Evolutionary conservation across 2,113 vertebrate genomes (phyloP).

Genomic region (Colius striatus): DNA sequence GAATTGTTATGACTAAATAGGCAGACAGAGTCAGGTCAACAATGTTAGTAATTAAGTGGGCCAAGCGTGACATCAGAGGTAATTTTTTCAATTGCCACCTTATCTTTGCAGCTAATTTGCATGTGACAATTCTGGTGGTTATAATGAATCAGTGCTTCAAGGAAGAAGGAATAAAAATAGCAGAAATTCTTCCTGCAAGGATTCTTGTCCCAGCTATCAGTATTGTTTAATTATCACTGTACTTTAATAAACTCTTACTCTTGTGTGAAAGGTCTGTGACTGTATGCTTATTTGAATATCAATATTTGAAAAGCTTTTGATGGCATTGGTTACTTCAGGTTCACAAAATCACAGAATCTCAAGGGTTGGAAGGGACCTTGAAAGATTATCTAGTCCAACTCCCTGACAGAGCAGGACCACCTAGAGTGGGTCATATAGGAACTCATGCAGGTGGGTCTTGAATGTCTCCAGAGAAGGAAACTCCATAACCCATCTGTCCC

Average conservation of each 20-base stretch:
- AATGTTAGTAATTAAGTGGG: constrained; percentile 14
- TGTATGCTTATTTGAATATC: not conserved
- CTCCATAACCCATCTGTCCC: too few relatives aligned
- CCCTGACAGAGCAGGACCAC: too few relatives aligned
- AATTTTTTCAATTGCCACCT: constrained; percentile 54
- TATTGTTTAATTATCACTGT: constrained; percentile 7
- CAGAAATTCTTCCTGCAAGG: constrained; percentile 13
- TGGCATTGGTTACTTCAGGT: not conserved
- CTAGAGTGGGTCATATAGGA: too few relatives aligned
- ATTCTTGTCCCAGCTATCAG: not conserved
- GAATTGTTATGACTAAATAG: constrained; percentile 52
- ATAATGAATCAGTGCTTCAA: constrained; percentile 35
- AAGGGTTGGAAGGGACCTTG: too few relatives aligned
- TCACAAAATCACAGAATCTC: not conserved
- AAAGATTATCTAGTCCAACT: too few relatives aligned
- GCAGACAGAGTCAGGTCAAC: constrained; percentile 41
- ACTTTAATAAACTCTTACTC: constrained; percentile 17
- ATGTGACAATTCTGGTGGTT: constrained; percentile 46
- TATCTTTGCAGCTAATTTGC: constrained; percentile 39
- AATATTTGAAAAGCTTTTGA: constrained; percentile 10
- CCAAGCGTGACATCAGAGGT: constrained; percentile 23
- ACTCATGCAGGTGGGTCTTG: too few relatives aligned
- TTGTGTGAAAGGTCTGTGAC: not conserved
- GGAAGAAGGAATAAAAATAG: constrained; percentile 38
- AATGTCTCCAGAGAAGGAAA: too few relatives aligned